Percentiles rank a stretch among this genome's conserved stretches.
Conservation (phyloP, 2,888 invertebrate species). For the Baccha elongata region DNA sequence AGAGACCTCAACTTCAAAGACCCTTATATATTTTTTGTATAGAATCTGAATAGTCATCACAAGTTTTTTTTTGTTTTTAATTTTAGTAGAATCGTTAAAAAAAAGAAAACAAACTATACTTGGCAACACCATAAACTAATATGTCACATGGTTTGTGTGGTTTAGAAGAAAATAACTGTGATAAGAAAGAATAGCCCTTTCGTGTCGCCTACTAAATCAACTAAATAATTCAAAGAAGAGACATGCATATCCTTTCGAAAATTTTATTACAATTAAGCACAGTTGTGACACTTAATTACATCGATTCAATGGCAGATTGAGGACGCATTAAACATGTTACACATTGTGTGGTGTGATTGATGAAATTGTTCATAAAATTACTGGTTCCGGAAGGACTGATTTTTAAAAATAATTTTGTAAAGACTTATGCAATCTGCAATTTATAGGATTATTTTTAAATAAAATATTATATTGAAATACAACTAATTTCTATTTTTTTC, state of each 20-base stretch:
- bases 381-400: too few relatives aligned
- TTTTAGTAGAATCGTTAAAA: not conserved
- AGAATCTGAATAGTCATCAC: too few relatives aligned
- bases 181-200: constrained; percentile 44
- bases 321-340: constrained; percentile 54
- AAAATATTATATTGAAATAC: too few relatives aligned
- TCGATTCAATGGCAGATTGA: constrained; percentile 59
- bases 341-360: constrained; percentile 38
- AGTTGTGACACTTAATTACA: constrained; percentile 68
- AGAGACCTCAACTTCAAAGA: too few relatives aligned
- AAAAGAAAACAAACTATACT: not conserved
- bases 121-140: constrained; percentile 30
- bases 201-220: constrained; percentile 36
- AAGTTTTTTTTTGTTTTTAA: too few relatives aligned
- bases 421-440: too few relatives aligned
- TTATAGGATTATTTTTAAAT: too few relatives aligned
- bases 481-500: too few relatives aligned
- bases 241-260: too few relatives aligned
- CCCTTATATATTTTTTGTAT: too few relatives aligned
- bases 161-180: constrained; percentile 45
- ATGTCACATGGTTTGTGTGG: not conserved
- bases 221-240: constrained; percentile 60
- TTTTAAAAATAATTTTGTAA: too few relatives aligned
- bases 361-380: constrained; percentile 33
- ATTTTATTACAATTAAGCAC: constrained; percentile 64